Percentiles rank a stretch among this genome's conserved stretches.
phyloP scores from a whole-genome alignment of 1,140 invertebrate genomes.

The Bombus superbus region DNA sequence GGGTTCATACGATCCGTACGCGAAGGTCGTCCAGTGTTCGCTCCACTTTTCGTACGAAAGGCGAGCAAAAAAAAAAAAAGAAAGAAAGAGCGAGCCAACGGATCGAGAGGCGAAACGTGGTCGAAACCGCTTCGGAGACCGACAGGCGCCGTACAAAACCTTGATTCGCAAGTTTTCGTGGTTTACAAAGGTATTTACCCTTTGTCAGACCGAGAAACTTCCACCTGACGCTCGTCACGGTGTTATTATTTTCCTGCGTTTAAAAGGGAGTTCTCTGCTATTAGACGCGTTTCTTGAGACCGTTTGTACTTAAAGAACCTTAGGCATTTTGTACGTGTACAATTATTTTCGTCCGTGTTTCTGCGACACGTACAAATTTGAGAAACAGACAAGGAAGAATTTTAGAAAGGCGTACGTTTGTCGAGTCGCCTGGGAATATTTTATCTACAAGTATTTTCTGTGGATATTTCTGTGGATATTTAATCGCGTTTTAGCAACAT shows the following conservation, averaged over 20 bases:
- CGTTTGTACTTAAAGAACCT: too few relatives aligned
- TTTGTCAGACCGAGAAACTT: not conserved
- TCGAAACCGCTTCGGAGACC: slow-evolving; percentile 33
- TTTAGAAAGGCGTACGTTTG: too few relatives aligned
- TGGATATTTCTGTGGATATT: too few relatives aligned
- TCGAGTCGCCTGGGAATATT: too few relatives aligned
- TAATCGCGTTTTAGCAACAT: too few relatives aligned
- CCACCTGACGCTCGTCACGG: not conserved
- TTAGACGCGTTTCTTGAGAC: too few relatives aligned
- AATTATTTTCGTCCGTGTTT: too few relatives aligned
- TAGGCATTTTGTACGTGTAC: too few relatives aligned
- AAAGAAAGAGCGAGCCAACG: slow-evolving; percentile 2
- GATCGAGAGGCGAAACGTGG: slow-evolving; percentile 20
- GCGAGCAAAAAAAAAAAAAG: slow-evolving; percentile 50
- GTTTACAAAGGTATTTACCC: not conserved
- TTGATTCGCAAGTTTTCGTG: slow-evolving; percentile 3
- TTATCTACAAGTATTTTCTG: too few relatives aligned
- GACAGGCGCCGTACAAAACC: slow-evolving; percentile 32
- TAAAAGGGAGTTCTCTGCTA: too few relatives aligned
- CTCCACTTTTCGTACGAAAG: slow-evolving; percentile 71
- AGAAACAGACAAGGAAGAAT: too few relatives aligned
- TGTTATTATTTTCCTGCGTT: not conserved
- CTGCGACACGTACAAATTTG: too few relatives aligned
- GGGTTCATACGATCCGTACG: slow-evolving; percentile 65
- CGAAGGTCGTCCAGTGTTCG: slow-evolving; percentile 73